Percentiles rank a stretch among this genome's conserved stretches.
Evolutionary conservation across 2,888 invertebrate species (phyloP).

Genomic region (Celastrina argiolus): DNA sequence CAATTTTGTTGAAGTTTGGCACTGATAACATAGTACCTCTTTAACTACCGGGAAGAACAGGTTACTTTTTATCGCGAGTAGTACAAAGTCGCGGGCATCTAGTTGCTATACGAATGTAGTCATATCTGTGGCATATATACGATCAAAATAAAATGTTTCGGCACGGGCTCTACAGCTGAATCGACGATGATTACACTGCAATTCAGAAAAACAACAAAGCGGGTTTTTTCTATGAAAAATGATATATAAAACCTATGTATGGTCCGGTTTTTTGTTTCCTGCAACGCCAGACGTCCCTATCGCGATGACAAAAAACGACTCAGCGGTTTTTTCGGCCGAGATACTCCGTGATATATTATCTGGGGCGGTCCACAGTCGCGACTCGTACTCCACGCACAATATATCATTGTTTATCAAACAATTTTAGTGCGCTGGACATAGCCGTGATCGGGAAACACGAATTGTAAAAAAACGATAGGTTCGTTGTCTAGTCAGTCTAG

Average conservation of each 20-base stretch:
- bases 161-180: not conserved
- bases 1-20: too few relatives aligned
- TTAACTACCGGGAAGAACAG: too few relatives aligned
- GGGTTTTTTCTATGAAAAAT: constrained; percentile 1
- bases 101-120: too few relatives aligned
- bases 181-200: not conserved
- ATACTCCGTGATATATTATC: constrained; percentile 9
- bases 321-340: constrained; percentile 11
- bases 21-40: too few relatives aligned
- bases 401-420: constrained; percentile 9
- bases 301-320: constrained; percentile 11
- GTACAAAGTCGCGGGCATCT: too few relatives aligned
- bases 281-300: constrained; percentile 11
- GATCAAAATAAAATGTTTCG: not conserved
- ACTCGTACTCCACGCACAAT: constrained; percentile 5
- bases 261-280: constrained; percentile 5
- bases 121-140: too few relatives aligned
- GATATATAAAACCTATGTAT: not conserved
- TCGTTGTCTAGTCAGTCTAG: too few relatives aligned
- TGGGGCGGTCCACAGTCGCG: not conserved
- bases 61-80: too few relatives aligned
- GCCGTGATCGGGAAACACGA: not conserved
- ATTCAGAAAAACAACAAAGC: not conserved
- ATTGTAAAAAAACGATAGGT: not conserved
- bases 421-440: not conserved